Evolutionary conservation across 2,113 vertebrate genomes (phyloP), one percentile per base, ranked within the genome.

Genomic region (Orientallactaga bullata): DNA sequence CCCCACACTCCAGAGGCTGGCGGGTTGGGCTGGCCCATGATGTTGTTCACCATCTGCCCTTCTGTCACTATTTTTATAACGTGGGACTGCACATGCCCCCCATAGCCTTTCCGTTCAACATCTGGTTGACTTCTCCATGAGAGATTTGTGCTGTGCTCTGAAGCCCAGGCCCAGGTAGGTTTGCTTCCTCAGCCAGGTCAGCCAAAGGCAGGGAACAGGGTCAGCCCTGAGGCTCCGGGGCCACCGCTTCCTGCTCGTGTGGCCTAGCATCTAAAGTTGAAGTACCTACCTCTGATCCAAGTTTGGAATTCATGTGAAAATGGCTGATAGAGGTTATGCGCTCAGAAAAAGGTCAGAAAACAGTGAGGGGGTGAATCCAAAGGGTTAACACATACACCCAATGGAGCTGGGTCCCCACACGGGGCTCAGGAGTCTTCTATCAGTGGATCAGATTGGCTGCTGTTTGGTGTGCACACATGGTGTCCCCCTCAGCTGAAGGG

Each of bases 301-400:
- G 39, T 30, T 69, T 23, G 21, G 26, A 35, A 21, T 18, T 32
- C n/a, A 60, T 80, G 16, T 60, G 21, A 71, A 85, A 86, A n/a
- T 68, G 61, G 35, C 35, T n/a, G n/a, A 15, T 1, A 8, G n/a
- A 73, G 77, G 39, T 0, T 3, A 24, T 58, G 1, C 0, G 3
- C 60, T 94, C 30, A 3, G 60, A 35, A 88, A 74, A 37, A 32
- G 1, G 65, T 55, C 24, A 61, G n/a, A 82, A 61, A 51, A 51
- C 39, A 32, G 37, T 32, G 28, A 28, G 51, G 16, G 16, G 81
- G 24, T 55, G 4, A 9, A 42, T 55, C 20, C 26, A 28, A 60
- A 69, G 26, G 0, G 7, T 55, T 18, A 1, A 17, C 80, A 80
- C 8, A 73, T 28, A 47, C 7, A 39, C 51, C 18, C 30, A 7